These are phyloP conservation scores for Stenodera caucasica DNA, from an alignment of 2,888 invertebrate genomes.

Conservation along the genomic window DNA sequence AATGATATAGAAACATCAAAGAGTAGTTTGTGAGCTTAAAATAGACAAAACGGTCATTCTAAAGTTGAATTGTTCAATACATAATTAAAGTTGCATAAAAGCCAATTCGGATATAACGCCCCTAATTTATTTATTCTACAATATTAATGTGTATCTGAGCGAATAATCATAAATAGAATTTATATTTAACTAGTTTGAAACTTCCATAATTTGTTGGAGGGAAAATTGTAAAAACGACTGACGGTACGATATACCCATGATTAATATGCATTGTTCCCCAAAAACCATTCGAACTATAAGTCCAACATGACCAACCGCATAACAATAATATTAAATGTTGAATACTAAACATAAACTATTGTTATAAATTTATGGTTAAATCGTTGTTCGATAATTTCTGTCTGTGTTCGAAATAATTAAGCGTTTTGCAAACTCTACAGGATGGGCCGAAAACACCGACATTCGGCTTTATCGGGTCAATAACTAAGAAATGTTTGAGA, in stretches of 20 bases:
- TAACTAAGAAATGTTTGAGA: no score
- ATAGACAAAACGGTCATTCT: constrained; percentile 15
- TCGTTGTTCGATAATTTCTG: background rate
- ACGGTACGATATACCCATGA: background rate
- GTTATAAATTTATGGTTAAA: background rate
- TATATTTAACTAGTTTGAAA: background rate
- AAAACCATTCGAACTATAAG: background rate
- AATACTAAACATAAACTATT: background rate
- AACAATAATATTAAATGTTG: background rate
- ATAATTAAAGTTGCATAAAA: background rate
- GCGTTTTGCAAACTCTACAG: no score
- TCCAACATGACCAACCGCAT: background rate
- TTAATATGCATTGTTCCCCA: background rate
- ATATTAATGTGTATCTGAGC: no score
- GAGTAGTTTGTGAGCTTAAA: constrained; percentile 16
- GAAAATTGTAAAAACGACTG: background rate
- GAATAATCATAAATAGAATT: background rate
- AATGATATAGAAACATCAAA: constrained; percentile 29
- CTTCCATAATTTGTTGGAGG: background rate
- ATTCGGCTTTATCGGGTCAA: no score
- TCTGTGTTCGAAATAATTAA: background rate
- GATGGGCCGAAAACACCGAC: no score
- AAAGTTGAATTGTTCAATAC: background rate
- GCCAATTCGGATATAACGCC: no score
- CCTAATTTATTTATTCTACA: no score